Base-by-base conservation (phyloP, 1,140 invertebrate species). In the Colletes gigas region DNA sequence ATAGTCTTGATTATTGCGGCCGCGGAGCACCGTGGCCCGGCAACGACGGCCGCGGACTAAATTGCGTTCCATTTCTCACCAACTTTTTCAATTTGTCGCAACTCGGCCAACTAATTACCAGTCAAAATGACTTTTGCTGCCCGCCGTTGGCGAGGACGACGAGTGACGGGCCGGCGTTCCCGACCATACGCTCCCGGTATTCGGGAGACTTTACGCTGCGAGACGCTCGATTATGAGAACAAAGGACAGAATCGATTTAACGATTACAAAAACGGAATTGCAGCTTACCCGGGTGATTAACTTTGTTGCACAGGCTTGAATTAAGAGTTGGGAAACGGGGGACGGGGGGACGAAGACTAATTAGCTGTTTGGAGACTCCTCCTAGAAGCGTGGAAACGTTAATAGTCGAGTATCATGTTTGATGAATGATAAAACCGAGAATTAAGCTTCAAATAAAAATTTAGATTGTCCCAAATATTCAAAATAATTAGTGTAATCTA, bases 11-110 rank as follows among this genome's bases (percentile, higher is more conserved):
- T 89, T 89, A 88, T 82, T 71, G 81, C 69, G 80, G 78, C 72
- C 79, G 81, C 77, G 52, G 55, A 82, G 76, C 63, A 75, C 63
- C 78, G 65, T 67, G 66, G 60, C 69, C 80, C 59, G 75, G 65
- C 57, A 54, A 76, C 76, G 77, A 83, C 69, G 78, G 81, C 78
- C 84, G 83, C 83, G 86, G 85, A 83, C 85, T 90, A 90, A 91
- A 92, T 92, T 90, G 89, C 91, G 88, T 91, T 89, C 90, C 90
- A 90, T 92, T 92, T 91, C 91, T 90, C 91, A 89, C 90, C 87
- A 91, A 92, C 91, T 92, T 92, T 92, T 92, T 92, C 91, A 92
- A 92, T 92, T 92, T 92, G 91, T 92, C 90, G 88, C 85, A 87
- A 91, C 90, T 91, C 88, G 88, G 82, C 82, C 88, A 91, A 90